Conservation (phyloP, 2,888 invertebrate species). For the Orgyia antiqua region DNA sequence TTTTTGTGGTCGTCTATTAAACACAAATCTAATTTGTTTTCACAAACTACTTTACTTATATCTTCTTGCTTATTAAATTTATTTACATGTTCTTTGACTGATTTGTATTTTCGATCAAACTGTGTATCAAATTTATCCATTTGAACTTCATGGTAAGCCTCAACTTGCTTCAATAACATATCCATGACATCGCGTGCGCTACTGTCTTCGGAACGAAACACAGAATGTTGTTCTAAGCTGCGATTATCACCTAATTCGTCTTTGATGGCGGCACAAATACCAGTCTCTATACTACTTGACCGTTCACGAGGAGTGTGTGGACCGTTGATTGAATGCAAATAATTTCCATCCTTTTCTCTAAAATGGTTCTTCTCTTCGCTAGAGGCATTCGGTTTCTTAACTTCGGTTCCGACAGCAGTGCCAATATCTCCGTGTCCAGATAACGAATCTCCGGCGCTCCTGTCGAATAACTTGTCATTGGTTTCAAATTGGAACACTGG, state of each 20-base stretch:
- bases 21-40: constrained; percentile 23
- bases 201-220: constrained; percentile 29
- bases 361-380: too few relatives aligned
- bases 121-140: constrained; percentile 37
- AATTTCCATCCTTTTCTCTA: constrained; percentile 5
- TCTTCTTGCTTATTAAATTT: constrained; percentile 43
- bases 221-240: too few relatives aligned
- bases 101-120: constrained; percentile 31
- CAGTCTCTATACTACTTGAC: too few relatives aligned
- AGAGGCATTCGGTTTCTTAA: constrained; percentile 10
- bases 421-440: constrained; percentile 17
- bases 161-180: constrained; percentile 37
- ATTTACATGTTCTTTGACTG: constrained; percentile 35
- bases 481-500: constrained; percentile 15
- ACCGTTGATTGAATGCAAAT: too few relatives aligned
- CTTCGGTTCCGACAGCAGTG: constrained; percentile 16
- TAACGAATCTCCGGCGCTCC: constrained; percentile 3
- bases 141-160: constrained; percentile 26
- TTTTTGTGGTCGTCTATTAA: constrained; percentile 19
- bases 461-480: constrained; percentile 27
- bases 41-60: constrained; percentile 34
- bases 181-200: constrained; percentile 40
- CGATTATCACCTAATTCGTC: too few relatives aligned
- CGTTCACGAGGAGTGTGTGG: too few relatives aligned
- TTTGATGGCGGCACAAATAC: too few relatives aligned